Base-by-base conservation (phyloP, 2,797 vertebrate genomes). In the Hephaestus fuliginosus region DNA sequence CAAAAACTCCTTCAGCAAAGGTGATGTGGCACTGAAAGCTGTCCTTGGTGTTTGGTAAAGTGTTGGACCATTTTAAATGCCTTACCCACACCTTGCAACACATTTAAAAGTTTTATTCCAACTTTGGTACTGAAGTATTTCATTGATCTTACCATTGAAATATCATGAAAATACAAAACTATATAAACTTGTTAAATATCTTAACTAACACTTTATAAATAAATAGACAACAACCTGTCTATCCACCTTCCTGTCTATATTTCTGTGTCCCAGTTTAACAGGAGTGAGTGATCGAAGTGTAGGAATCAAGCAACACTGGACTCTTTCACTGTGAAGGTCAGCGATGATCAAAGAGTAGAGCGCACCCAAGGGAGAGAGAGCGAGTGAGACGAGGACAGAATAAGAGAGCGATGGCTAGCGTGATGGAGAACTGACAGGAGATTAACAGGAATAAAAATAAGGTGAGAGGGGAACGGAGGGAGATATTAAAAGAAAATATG, bases 391-490 rank as follows among this genome's bases (percentile, higher is more conserved):
- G 14, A 76, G 53, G 74, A 53, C 15, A 30, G 57, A 80, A 67
- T 43, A 56, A 67, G 53, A 63, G 67, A 82, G 68, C 61, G 39
- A 52, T 33, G 10, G 67, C 30, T 18, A 7, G 46, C 28, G 68
- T 75, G 74, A 81, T 68, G 56, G 62, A 65, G 25, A 53, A 78
- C 62, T 60, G 73, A 81, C 63, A 73, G 28, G 60, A 84, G 81
- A 84, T 87, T 73, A 82, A 79, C 33, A 57, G 53, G 30, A 81
- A 74, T 80, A 36, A 79, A 80, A 74, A 48, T 10, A 46, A 84
- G 73, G 69, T 79, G 68, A 81, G 60, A 61, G 58, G 73, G 30
- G 61, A 71, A 33, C 20, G 62, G 55, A 53, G 15, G 4, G 61
- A 52, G 33, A 76, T 70, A 80, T 69, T 68, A 69, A 78, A 75